Evolutionary conservation across 2,797 vertebrate species (phyloP).

Genomic region (Hippopotamyrus pictus): DNA sequence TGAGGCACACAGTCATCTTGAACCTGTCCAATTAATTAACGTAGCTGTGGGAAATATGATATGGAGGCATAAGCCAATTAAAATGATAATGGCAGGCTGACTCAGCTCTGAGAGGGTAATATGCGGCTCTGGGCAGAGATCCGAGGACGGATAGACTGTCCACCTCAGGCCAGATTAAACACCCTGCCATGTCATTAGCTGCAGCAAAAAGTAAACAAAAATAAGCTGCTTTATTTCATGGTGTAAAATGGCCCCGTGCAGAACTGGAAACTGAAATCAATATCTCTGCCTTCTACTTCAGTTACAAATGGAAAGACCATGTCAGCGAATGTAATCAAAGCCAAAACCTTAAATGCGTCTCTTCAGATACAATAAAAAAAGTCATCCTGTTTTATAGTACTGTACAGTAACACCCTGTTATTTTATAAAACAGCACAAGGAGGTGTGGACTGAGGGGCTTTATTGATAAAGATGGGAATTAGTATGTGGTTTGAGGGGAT

Average conservation of each 20-base stretch:
- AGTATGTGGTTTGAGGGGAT: neutral
- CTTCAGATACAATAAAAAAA: neutral
- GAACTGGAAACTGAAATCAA: neutral
- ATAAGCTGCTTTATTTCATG: neutral
- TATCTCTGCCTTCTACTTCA: neutral
- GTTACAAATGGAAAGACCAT: neutral
- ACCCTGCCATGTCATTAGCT: neutral
- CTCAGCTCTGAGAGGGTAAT: neutral
- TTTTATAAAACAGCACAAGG: neutral
- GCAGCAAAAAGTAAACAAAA: neutral
- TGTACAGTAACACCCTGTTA: neutral
- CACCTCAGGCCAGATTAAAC: neutral
- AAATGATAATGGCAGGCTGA: neutral
- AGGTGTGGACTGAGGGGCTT: neutral
- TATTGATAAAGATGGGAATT: neutral
- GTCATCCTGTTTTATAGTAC: neutral
- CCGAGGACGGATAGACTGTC: neutral
- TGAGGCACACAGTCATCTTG: neutral
- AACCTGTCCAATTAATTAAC: slow-evolving; percentile 4
- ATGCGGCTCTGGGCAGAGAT: neutral
- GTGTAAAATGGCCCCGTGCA: neutral
- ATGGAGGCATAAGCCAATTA: slow-evolving; percentile 1
- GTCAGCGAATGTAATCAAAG: neutral
- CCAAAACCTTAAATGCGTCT: neutral
- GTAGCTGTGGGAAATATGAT: neutral